phyloP scores from a whole-genome alignment of 2,888 invertebrate species.

The Pandemis cinnamomeana region DNA sequence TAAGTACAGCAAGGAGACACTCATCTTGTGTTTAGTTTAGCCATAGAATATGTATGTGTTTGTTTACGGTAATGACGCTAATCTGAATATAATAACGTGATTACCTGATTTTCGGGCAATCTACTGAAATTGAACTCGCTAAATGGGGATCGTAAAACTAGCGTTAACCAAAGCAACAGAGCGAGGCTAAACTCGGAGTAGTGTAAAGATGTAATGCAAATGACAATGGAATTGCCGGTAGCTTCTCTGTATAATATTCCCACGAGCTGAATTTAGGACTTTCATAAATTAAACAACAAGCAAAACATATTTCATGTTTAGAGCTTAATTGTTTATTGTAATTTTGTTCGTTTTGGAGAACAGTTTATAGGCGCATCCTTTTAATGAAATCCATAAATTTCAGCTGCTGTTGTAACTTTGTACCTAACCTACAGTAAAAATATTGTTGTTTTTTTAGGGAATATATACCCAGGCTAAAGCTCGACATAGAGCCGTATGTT shows the following conservation, averaged over 20 bases:
- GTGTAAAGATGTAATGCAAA: slow-evolving; percentile 51
- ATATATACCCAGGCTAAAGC: background rate
- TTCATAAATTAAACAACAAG: slow-evolving; percentile 34
- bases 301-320: slow-evolving; percentile 10
- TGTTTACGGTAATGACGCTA: slow-evolving; percentile 39
- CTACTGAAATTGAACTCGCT: slow-evolving; percentile 43
- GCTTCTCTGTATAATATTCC: slow-evolving; percentile 45
- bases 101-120: slow-evolving; percentile 42
- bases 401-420: background rate
- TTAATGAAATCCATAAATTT: slow-evolving; percentile 23
- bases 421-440: background rate
- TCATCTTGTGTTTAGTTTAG: background rate
- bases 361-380: background rate
- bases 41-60: background rate
- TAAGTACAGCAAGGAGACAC: background rate
- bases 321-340: slow-evolving; percentile 17
- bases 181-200: slow-evolving; percentile 50
- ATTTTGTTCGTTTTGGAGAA: slow-evolving; percentile 6
- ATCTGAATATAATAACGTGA: slow-evolving; percentile 52
- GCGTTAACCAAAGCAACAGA: slow-evolving; percentile 52
- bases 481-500: background rate
- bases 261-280: slow-evolving; percentile 49
- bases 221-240: slow-evolving; percentile 57
- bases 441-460: no score
- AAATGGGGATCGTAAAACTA: slow-evolving; percentile 51